Conservation (phyloP, 2,888 invertebrate species). For the Orthonevra nobilis region DNA sequence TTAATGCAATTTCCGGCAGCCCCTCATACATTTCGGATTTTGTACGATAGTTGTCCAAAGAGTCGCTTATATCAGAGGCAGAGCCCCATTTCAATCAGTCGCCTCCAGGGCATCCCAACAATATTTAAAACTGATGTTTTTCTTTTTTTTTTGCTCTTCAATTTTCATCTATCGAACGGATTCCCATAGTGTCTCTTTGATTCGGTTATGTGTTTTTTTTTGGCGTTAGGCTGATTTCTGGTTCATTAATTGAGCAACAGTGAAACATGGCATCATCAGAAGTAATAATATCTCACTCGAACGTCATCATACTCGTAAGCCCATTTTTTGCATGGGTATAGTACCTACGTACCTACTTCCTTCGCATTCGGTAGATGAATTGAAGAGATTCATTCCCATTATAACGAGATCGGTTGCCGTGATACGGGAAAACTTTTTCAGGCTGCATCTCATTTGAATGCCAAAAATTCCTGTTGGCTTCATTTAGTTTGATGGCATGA, state of each 20-base stretch:
- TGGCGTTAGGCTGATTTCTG: neutral
- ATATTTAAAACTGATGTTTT: slow-evolving; percentile 1
- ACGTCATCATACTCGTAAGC: neutral
- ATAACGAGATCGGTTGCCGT: slow-evolving; percentile 20
- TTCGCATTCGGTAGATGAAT: slow-evolving; percentile 16
- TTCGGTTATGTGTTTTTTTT: neutral
- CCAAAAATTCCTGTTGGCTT: slow-evolving; percentile 25
- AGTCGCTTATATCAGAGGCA: neutral
- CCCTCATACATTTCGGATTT: neutral
- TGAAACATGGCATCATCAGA: slow-evolving; percentile 13
- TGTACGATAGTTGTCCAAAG: neutral
- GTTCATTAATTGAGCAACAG: slow-evolving; percentile 33
- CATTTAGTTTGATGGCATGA: slow-evolving; percentile 16
- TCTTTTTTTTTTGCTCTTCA: neutral
- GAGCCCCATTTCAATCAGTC: slow-evolving; percentile 40
- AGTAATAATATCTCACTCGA: slow-evolving; percentile 20
- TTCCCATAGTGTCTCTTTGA: neutral
- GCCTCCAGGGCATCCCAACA: neutral
- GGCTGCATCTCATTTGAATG: slow-evolving; percentile 18
- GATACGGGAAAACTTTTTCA: neutral
- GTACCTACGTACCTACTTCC: too few species aligned
- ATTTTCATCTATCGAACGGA: slow-evolving; percentile 15
- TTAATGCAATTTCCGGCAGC: slow-evolving; percentile 24
- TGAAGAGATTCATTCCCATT: slow-evolving; percentile 40
- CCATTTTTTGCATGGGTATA: too few species aligned